These are phyloP conservation scores for Stramonita haemastoma DNA, from an alignment of 2,888 invertebrate genomes.

Conservation along the genomic window DNA sequence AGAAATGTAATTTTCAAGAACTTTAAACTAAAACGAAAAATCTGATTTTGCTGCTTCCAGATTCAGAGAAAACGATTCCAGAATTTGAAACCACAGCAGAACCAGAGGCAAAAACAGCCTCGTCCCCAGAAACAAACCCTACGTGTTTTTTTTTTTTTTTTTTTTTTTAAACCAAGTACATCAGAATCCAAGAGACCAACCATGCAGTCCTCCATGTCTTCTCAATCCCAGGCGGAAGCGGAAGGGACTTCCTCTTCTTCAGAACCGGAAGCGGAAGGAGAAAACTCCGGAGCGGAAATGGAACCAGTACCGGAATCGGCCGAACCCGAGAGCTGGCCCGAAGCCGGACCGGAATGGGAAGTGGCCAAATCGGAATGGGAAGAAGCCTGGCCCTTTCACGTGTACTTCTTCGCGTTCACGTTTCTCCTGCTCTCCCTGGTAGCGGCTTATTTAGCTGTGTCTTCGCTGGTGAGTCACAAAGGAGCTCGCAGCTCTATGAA, in stretches of 20 bases:
- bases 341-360: constrained; percentile 65
- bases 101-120: background rate
- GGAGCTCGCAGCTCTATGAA: constrained; percentile 40
- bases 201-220: constrained; percentile 11
- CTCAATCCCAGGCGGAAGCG: constrained; percentile 33
- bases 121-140: background rate
- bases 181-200: background rate
- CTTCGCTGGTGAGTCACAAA: constrained; percentile 41
- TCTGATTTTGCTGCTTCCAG: background rate
- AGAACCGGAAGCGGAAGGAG: constrained; percentile 46
- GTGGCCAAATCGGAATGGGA: constrained; percentile 57
- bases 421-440: constrained; percentile 49
- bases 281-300: constrained; percentile 25
- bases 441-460: constrained; percentile 47
- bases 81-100: background rate
- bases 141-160: too few species aligned
- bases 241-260: constrained; percentile 6
- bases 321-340: constrained; percentile 53
- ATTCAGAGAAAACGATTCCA: background rate
- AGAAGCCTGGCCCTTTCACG: constrained; percentile 63
- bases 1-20: too few species aligned
- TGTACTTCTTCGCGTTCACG: constrained; percentile 55
- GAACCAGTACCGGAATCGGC: constrained; percentile 31
- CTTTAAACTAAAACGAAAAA: background rate
- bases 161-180: background rate